phyloP scores from a whole-genome alignment of 2,888 invertebrate species.

The Osmoderma eremita region DNA sequence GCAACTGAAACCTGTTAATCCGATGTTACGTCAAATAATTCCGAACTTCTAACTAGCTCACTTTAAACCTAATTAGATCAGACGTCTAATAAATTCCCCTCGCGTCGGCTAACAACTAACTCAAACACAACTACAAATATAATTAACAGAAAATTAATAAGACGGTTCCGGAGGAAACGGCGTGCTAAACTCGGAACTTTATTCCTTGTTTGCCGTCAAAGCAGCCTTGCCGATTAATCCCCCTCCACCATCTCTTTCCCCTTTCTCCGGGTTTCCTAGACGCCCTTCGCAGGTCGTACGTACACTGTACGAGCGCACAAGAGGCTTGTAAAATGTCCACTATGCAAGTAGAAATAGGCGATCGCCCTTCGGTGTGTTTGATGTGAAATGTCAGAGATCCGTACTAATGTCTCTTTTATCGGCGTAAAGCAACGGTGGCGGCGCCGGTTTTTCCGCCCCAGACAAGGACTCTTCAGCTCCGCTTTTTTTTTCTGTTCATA shows the following conservation, averaged over 20 bases:
- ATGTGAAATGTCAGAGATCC: conserved; percentile 13
- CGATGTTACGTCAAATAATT: conserved; percentile 23
- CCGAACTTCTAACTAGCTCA: conserved; percentile 21
- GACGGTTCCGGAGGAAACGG: background rate
- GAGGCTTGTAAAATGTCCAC: background rate
- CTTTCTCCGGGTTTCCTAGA: background rate
- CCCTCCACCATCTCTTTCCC: background rate
- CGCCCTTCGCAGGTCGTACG: background rate
- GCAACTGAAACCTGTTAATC: conserved; percentile 18
- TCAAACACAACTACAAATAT: conserved; percentile 37
- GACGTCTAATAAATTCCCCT: conserved; percentile 31
- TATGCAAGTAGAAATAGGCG: conserved; percentile 3
- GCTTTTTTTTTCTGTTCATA: background rate
- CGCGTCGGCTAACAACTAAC: conserved; percentile 32
- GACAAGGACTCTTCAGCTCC: background rate
- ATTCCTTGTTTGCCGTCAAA: conserved; percentile 23
- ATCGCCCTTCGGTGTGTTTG: background rate
- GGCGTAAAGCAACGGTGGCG: background rate
- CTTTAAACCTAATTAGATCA: conserved; percentile 35
- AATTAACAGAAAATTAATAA: conserved; percentile 39
- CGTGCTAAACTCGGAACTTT: conserved; percentile 19
- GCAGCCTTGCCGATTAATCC: background rate
- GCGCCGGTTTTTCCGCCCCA: background rate
- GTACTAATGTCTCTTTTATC: conserved; percentile 1
- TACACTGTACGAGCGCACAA: background rate